These are phyloP conservation scores for Onchidella celtica DNA, from an alignment of 2,888 invertebrate genomes.

Conservation along the genomic window DNA sequence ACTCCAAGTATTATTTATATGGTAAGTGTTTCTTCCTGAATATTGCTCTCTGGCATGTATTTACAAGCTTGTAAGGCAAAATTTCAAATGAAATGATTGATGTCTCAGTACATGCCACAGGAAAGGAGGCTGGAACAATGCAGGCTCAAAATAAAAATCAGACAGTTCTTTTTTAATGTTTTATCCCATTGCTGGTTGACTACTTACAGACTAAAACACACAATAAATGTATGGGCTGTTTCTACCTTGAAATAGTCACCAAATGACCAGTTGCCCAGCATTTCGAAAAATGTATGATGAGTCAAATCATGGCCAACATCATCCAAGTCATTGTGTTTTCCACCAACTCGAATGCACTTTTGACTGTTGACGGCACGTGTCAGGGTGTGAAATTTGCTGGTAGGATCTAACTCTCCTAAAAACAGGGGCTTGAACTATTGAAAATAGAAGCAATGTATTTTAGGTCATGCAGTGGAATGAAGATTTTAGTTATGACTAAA, in stretches of 20 bases:
- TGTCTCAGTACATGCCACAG: no score
- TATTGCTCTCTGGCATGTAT: no score
- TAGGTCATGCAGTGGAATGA: background rate
- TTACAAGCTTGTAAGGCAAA: no score
- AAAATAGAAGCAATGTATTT: background rate
- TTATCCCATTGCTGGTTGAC: no score
- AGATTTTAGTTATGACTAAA: background rate
- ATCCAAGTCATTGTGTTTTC: slow-evolving; percentile 99
- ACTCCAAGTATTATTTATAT: no score
- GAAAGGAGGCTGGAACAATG: no score
- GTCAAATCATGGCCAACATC: slow-evolving; percentile 99
- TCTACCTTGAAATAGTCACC: slow-evolving; percentile 99
- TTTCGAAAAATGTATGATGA: slow-evolving; percentile 99
- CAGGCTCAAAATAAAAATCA: no score
- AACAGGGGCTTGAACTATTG: slow-evolving; percentile 96
- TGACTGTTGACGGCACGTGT: slow-evolving; percentile 95
- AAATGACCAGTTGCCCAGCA: slow-evolving; percentile 99
- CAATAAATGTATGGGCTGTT: no score
- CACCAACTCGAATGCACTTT: slow-evolving; percentile 99
- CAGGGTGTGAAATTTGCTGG: slow-evolving; percentile 95
- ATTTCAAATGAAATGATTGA: no score
- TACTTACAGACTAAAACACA: no score
- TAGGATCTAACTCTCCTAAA: slow-evolving; percentile 96
- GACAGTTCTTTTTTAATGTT: no score
- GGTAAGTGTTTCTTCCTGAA: no score